phyloP scores from a whole-genome alignment of 2,113 vertebrate genomes.

The Verasper variegatus region DNA sequence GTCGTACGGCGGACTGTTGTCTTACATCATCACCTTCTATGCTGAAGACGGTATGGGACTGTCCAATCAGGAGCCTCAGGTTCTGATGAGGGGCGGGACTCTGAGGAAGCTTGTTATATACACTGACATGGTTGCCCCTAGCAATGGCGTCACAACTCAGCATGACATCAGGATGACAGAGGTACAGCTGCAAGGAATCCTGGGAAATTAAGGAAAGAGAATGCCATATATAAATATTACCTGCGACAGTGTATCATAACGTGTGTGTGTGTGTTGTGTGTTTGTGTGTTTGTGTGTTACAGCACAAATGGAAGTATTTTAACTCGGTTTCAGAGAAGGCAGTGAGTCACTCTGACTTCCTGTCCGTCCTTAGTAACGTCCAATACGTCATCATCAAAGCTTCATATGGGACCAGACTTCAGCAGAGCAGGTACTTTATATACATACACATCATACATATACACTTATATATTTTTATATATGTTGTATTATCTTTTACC shows the following conservation, averaged over 20 bases:
- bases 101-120: constrained; percentile 88
- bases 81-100: constrained; percentile 90
- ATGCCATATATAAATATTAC: no score
- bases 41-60: constrained; percentile 84
- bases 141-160: constrained; percentile 82
- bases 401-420: constrained; percentile 88
- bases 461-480: neutral
- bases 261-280: neutral
- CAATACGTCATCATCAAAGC: constrained; percentile 94
- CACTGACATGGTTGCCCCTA: constrained; percentile 81
- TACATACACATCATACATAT: neutral
- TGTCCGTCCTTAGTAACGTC: constrained; percentile 89
- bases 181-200: constrained; percentile 77
- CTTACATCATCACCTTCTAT: constrained; percentile 86
- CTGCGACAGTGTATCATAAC: neutral
- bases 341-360: constrained; percentile 88
- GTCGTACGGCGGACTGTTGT: constrained; percentile 90
- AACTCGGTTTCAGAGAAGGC: constrained; percentile 90
- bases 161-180: constrained; percentile 88
- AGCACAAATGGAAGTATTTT: constrained; percentile 95
- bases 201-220: neutral
- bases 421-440: constrained; percentile 90
- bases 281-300: constrained; percentile 41
- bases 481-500: no score
- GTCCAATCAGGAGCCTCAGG: constrained; percentile 92